phyloP scores from a whole-genome alignment of 2,888 invertebrate genomes.

The Stenchaetothrips biformis region DNA sequence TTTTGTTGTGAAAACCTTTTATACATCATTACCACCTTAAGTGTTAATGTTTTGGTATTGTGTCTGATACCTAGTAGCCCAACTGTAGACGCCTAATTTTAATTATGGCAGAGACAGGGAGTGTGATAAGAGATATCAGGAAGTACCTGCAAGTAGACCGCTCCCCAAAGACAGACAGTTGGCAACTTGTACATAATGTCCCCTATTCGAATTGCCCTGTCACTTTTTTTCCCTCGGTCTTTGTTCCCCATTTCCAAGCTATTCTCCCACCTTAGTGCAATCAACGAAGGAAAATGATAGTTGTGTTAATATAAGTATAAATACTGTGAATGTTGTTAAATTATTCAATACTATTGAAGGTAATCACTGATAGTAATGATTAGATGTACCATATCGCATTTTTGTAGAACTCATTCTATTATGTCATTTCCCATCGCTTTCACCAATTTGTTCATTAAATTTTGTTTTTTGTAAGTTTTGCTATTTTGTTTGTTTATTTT shows the following conservation, averaged over 20 bases:
- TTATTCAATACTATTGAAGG: constrained; percentile 10
- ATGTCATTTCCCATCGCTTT: constrained; percentile 17
- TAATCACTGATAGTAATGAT: constrained; percentile 5
- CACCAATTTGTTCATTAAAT: constrained; percentile 9
- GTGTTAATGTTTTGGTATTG: background rate
- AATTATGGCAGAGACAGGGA: background rate
- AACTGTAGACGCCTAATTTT: background rate
- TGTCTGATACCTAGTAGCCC: background rate
- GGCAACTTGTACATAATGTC: background rate
- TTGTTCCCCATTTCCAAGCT: background rate
- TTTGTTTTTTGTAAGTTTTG: background rate
- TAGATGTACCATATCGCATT: constrained; percentile 25
- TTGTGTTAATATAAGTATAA: constrained; percentile 17
- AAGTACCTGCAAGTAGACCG: constrained; percentile 15
- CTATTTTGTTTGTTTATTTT: constrained; percentile 21
- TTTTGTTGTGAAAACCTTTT: constrained; percentile 23
- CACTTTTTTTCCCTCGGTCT: background rate
- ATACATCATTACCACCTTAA: constrained; percentile 7
- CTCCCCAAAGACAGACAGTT: background rate
- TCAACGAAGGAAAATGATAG: constrained; percentile 11
- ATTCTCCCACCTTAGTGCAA: background rate
- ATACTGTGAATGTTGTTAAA: constrained; percentile 25
- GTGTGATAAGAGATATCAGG: background rate
- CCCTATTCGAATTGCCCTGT: background rate
- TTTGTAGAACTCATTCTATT: constrained; percentile 13